Evolutionary conservation across 2,113 vertebrate genomes (phyloP), one percentile per base, ranked within the genome.

Genomic region (Hippocampus mohnikei): DNA sequence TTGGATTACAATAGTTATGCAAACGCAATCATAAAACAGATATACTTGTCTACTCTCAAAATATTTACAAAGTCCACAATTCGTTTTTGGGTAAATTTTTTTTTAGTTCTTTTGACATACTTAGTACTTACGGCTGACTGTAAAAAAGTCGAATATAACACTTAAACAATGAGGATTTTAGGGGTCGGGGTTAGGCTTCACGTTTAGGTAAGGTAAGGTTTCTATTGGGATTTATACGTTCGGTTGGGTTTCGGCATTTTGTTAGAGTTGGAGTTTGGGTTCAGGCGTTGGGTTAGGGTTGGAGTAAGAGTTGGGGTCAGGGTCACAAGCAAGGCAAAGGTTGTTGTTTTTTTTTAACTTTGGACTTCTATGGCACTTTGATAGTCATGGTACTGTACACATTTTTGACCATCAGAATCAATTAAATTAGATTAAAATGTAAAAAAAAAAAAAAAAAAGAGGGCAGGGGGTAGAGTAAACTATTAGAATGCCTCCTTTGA

Each of bases 91-190:
- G 73, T 48, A 71, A 75, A 44, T 77, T 64, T 56, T 33, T 44
- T 62, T 42, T 13, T 25, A 5, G 10, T 8, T 78, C n/a, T 84
- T 78, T 92, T 93, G 91, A 93, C 91, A 93, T 93, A 91, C 90
- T 92, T 76, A 84, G 91, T 93, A 93, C 90, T 88, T 87, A 84
- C 73, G 90, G 91, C 92, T 93, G 88, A 89, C 80, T 80, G 85
- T 89, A 89, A 67, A 90, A 92, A 84, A 74, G 71, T 81, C 71
- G 63, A 81, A 85, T 75, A 63, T 73, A 74, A 84, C 79, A 79
- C 80, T 79, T 68, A 79, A 79, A 84, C 78, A 64, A 56, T 76
- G 71, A 80, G 86, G 85, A 67, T 90, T 65, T 25, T 27, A 46
- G n/a, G 61, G 12, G 5, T 5, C 8, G 23, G 58, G 13, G 2